Evolutionary conservation across 2,113 vertebrate species (phyloP), one percentile per base, ranked within the genome.

Genomic region (Rostratula benghalensis): DNA sequence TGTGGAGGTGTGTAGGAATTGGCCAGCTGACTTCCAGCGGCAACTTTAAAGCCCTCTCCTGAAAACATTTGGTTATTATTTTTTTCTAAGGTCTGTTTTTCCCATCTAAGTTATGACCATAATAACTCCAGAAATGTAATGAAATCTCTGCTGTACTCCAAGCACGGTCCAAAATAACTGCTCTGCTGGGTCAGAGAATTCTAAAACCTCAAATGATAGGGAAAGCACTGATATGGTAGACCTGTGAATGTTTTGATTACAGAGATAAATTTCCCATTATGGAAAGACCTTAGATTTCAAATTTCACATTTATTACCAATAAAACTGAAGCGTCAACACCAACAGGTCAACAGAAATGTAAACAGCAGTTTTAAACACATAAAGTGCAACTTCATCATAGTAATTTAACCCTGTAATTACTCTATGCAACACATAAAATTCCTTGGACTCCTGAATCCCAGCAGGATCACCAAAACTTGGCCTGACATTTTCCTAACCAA

Each of bases 401-500:
- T 24, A 4, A 6, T 45, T 88, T 76, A 43, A 22, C 13, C 16
- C 20, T 50, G 30, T 39, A 46, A 73, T 83, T 39, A 37, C 14
- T 43, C 13, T 22, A n/a, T 33, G 54, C 1, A 0, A 0, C 9
- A 28, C 4, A 4, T 30, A 81, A 77, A 80, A 41, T 28, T 71
- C 4, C 39, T 22, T 76, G 11, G 15, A 39, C 5, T 54, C 39
- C 7, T 30, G 10, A 82, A n/a, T 65, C 18, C 50, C 10, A 83
- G 11, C 13, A 69, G 3, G 5, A 11, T 10, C 14, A 65, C 5
- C 10, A 90, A 68, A 88, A 23, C 19, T 68, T 57, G 21, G 11
- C 10, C 9, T 69, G 56, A 41, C 0, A 10, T 69, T 65, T 83
- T 67, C 11, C 20, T 31, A 41, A 25, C 43, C 45, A 45, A 1